Evolutionary conservation across 30 jellyfish, hydroid and myxozoan species (phyloP).

Genomic region (Aurelia aurita): DNA sequence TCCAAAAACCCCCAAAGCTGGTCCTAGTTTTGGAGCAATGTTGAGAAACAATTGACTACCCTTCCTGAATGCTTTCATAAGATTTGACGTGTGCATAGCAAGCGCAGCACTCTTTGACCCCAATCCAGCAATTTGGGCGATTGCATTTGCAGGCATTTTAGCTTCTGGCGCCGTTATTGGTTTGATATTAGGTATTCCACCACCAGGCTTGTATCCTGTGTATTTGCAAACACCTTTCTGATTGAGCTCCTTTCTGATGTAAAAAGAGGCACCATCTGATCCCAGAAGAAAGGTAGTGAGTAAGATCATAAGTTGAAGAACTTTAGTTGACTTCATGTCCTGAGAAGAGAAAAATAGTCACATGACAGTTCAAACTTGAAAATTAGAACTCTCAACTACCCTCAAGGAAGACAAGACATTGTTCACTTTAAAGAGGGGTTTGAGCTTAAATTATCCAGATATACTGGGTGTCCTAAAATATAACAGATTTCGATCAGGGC

Average conservation of each 20-base stretch:
- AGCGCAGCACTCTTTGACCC: not conserved
- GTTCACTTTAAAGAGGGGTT: no score
- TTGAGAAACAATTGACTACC: not conserved
- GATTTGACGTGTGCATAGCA: not conserved
- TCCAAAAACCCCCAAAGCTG: slow-evolving; percentile 50
- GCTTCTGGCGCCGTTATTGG: slow-evolving; percentile 21
- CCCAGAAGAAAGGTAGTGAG: no score
- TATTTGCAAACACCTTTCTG: slow-evolving; percentile 5
- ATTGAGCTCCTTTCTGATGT: not conserved
- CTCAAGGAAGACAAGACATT: no score
- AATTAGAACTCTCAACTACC: no score
- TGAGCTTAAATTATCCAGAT: no score
- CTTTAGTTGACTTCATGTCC: no score
- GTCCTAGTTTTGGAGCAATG: slow-evolving; percentile 34
- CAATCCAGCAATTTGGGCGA: slow-evolving; percentile 5
- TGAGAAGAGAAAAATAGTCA: no score
- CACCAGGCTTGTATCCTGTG: slow-evolving; percentile 40
- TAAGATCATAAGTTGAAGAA: no score
- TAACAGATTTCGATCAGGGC: no score
- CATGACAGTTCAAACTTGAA: no score
- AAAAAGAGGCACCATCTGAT: no score
- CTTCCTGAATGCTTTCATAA: slow-evolving; percentile 1
- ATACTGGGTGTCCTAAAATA: no score
- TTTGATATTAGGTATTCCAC: not conserved
- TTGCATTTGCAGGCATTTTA: not conserved